Base-by-base conservation (phyloP, 2,797 vertebrate species). In the Apogon talboti region DNA sequence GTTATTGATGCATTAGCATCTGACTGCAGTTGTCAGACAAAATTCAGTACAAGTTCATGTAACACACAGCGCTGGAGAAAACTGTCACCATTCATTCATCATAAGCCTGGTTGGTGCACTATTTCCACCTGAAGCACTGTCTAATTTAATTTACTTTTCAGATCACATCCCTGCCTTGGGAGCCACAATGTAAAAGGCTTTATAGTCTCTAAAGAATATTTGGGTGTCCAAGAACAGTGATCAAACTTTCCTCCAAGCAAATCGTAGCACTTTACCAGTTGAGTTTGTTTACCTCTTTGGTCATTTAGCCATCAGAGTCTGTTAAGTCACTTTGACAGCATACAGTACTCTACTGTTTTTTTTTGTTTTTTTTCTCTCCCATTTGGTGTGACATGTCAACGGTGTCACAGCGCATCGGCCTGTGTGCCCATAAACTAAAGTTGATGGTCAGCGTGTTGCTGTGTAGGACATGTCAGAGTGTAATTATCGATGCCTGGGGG, bases 1-100 rank as follows among this genome's bases (percentile, higher is more conserved):
- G 83, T 82, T 87, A 89, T 86, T 87, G 87, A 87, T 86, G 87
- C 76, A 83, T 87, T 85, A 80, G 45, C 38, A 38, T 82, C 71
- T 79, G 72, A 76, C 86, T 84, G 82, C 78, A 66, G 77, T 79
- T 87, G 87, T 87, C 89, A 86, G 78, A 78, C 66, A 64, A 54
- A 72, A 83, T 87, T 79, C 81, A 44, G 68, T 14, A 57, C 74
- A 47, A 62, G 74, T 79, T 60, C 67, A 59, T 70, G 79, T 40
- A 65, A 50, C 74, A 48, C 62, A 44, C 63, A 68, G 74, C 13
- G 42, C 66, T 81, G 74, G 74, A 87, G 88, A 91, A 86, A 76
- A 91, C 86, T 88, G 90, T 91, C 89, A 83, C 35, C 77, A 71
- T 82, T 79, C 67, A 89, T 91, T 84, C 79, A 74, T 92, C 91